phyloP scores from a whole-genome alignment of 2,113 vertebrate genomes.

The Martes martes region DNA sequence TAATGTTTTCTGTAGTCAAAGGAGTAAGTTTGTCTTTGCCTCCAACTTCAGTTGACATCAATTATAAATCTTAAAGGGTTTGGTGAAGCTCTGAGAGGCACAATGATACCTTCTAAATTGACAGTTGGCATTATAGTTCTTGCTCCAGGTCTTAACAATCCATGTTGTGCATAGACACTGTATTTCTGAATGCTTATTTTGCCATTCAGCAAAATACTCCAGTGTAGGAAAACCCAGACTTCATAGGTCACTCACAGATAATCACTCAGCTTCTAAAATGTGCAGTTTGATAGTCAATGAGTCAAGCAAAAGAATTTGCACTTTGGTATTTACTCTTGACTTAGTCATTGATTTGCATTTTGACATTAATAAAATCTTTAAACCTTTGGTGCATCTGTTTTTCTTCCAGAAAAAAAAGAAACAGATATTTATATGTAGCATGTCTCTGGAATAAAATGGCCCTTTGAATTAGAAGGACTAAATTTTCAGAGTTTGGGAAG shows the following conservation, averaged over 20 bases:
- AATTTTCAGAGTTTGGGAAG: not conserved
- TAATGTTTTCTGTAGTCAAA: slow-evolving; percentile 61
- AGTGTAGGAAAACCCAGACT: slow-evolving; percentile 19
- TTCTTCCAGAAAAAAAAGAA: slow-evolving; percentile 20
- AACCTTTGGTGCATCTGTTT: not conserved
- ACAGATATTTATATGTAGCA: slow-evolving; percentile 11
- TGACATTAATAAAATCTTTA: slow-evolving; percentile 49
- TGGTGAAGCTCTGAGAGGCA: slow-evolving; percentile 44
- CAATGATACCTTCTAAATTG: slow-evolving; percentile 46
- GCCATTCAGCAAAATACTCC: not conserved
- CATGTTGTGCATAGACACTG: not conserved
- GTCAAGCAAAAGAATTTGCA: slow-evolving; percentile 49
- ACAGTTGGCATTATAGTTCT: slow-evolving; percentile 62
- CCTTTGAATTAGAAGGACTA: slow-evolving; percentile 27
- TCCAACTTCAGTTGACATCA: slow-evolving; percentile 35
- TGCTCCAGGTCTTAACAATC: slow-evolving; percentile 49
- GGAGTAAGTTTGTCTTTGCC: slow-evolving; percentile 59
- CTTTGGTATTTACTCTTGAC: slow-evolving; percentile 36
- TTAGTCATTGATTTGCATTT: slow-evolving; percentile 32
- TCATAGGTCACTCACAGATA: slow-evolving; percentile 22
- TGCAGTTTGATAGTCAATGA: slow-evolving; percentile 23
- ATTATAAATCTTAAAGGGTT: slow-evolving; percentile 59
- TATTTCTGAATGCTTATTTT: slow-evolving; percentile 65
- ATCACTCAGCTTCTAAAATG: slow-evolving; percentile 29
- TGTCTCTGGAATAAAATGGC: not conserved